A percentile compares a stretch with the other conserved stretches of the same genome.
These are phyloP conservation scores for Drosophila lacertosa DNA, from an alignment of 1,140 invertebrate species.

Conservation along the genomic window DNA sequence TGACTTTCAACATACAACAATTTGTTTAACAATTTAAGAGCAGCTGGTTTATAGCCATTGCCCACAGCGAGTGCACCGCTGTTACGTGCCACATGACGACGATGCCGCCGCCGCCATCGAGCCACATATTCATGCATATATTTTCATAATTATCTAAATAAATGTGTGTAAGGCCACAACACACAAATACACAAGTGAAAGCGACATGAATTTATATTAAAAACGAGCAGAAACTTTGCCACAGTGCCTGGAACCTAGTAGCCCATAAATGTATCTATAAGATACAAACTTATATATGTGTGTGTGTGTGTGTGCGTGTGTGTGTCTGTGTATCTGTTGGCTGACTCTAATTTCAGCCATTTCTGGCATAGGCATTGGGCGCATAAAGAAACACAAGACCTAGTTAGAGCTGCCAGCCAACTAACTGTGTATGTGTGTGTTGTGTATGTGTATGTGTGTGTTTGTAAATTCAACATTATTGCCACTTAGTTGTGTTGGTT, in stretches of 20 bases:
- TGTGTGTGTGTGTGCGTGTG: constrained; percentile 14
- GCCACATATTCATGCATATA: constrained; percentile 52
- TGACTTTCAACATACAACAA: constrained; percentile 30
- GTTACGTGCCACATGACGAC: constrained; percentile 43
- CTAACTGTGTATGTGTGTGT: constrained; percentile 24
- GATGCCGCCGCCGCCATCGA: constrained; percentile 35
- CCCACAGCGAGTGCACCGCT: constrained; percentile 5
- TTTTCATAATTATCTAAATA: constrained; percentile 75
- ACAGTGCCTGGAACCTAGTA: constrained; percentile 44
- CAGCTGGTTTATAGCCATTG: constrained; percentile 16
- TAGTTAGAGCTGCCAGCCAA: constrained; percentile 49
- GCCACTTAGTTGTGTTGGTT: constrained; percentile 59
- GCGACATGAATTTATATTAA: constrained; percentile 74
- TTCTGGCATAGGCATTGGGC: constrained; percentile 30
- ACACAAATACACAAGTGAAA: constrained; percentile 49
- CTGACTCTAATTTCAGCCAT: constrained; percentile 61
- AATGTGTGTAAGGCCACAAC: constrained; percentile 61
- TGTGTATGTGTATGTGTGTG: constrained; percentile 15
- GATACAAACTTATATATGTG: constrained; percentile 8
- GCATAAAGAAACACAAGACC: constrained; percentile 66
- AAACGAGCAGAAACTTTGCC: constrained; percentile 64
- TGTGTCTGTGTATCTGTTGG: constrained; percentile 34
- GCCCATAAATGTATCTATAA: constrained; percentile 50
- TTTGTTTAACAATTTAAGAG: constrained; percentile 36
- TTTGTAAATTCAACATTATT: constrained; percentile 64